phyloP scores from a whole-genome alignment of 2,113 vertebrate genomes.

The Pimephales promelas region DNA sequence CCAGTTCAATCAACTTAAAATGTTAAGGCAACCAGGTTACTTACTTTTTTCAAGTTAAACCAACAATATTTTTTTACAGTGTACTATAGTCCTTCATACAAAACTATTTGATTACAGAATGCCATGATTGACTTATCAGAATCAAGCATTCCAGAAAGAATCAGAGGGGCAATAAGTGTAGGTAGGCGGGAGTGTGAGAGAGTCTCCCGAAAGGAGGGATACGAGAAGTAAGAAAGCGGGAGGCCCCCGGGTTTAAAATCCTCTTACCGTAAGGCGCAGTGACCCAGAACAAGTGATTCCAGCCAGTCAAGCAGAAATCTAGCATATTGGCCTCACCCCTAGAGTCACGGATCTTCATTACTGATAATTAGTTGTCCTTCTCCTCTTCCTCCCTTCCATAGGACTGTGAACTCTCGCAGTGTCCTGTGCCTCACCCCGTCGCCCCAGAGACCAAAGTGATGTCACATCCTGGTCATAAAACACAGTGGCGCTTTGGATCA shows the following conservation, averaged over 20 bases:
- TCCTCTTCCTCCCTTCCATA: constrained; percentile 60
- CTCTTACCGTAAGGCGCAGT: constrained; percentile 65
- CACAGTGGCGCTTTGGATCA: constrained; percentile 97
- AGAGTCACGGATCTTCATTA: constrained; percentile 43
- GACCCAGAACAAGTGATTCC: constrained; percentile 77
- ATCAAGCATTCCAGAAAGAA: background rate
- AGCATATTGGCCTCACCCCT: constrained; percentile 6
- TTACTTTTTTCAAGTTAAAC: too few relatives aligned
- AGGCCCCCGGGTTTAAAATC: constrained; percentile 69
- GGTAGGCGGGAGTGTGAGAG: background rate
- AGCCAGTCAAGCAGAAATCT: constrained; percentile 64
- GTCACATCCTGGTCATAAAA: constrained; percentile 77
- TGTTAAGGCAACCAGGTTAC: too few relatives aligned
- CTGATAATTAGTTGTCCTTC: constrained; percentile 16
- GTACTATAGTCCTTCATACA: background rate
- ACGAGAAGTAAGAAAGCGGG: background rate
- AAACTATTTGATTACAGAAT: background rate
- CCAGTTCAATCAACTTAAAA: too few relatives aligned
- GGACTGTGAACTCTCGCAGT: constrained; percentile 92
- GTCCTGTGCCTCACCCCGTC: constrained; percentile 80
- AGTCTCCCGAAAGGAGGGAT: background rate
- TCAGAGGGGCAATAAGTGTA: background rate
- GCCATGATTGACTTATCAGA: background rate
- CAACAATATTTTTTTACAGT: too few relatives aligned
- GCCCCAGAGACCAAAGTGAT: constrained; percentile 79